A percentile compares a stretch with the other conserved stretches of the same genome.
These are phyloP conservation scores for Colletes gigas DNA, from an alignment of 1,140 invertebrate species.

Conservation along the genomic window DNA sequence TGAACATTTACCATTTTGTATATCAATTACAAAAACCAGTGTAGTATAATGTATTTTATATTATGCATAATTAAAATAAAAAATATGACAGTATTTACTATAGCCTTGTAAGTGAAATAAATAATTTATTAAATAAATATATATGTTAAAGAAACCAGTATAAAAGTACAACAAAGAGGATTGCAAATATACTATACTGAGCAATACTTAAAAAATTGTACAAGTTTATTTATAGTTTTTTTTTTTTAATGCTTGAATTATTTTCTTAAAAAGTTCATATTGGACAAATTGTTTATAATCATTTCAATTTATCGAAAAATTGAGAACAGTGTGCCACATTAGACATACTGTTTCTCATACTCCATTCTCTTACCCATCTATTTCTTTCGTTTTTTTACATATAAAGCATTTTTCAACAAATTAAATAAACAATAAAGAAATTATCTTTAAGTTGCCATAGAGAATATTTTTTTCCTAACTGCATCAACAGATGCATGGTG, in stretches of 20 bases:
- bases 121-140: constrained; percentile 55
- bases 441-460: constrained; percentile 56
- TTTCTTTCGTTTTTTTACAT: neutral
- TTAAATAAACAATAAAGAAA: constrained; percentile 35
- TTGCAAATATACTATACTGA: constrained; percentile 17
- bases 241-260: constrained; percentile 3
- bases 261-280: constrained; percentile 13
- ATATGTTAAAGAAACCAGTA: constrained; percentile 13
- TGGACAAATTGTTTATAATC: constrained; percentile 15
- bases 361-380: constrained; percentile 16
- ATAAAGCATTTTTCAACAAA: constrained; percentile 26
- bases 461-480: constrained; percentile 72
- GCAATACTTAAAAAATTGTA: constrained; percentile 22
- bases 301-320: neutral
- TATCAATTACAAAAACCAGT: constrained; percentile 29
- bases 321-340: neutral
- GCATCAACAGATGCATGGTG: constrained; percentile 67
- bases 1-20: constrained; percentile 29
- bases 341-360: neutral
- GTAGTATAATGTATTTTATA: constrained; percentile 1
- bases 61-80: constrained; percentile 22
- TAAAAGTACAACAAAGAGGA: constrained; percentile 31
- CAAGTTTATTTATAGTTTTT: constrained; percentile 22
- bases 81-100: constrained; percentile 14
- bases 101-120: constrained; percentile 31